These are phyloP conservation scores for Pangasius larnaudii DNA, from an alignment of 2,797 vertebrate genomes.

Conservation along the genomic window DNA sequence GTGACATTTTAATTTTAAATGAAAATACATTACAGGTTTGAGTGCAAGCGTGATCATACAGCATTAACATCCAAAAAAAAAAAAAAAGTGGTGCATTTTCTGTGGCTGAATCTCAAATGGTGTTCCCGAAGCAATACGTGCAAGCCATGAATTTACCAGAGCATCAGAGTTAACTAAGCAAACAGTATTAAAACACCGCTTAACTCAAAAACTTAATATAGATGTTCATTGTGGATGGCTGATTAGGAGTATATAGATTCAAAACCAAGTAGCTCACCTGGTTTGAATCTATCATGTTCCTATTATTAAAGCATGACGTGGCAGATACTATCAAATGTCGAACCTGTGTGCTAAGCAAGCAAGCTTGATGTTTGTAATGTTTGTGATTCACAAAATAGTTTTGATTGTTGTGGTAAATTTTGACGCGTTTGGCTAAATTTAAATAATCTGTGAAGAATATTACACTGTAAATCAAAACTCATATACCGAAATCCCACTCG, in stretches of 20 bases:
- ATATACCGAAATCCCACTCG: not conserved
- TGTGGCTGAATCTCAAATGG: not conserved
- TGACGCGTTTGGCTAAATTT: not conserved
- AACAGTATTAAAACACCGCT: not conserved
- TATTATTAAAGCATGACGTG: not conserved
- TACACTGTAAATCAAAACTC: not conserved
- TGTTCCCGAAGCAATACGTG: not conserved
- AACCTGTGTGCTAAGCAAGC: not conserved
- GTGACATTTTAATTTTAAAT: not conserved
- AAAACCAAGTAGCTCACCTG: not conserved
- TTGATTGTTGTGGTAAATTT: not conserved
- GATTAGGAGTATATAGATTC: not conserved
- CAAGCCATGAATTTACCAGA: not conserved
- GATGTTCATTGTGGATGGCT: no score
- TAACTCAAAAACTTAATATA: not conserved
- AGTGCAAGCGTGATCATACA: not conserved
- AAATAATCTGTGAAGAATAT: not conserved
- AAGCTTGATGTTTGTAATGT: not conserved
- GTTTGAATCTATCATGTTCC: not conserved
- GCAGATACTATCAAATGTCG: not conserved
- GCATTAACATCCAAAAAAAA: not conserved
- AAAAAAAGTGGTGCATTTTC: not conserved
- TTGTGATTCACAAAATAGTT: not conserved
- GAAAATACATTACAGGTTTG: not conserved
- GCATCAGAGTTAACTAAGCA: not conserved